Base-by-base conservation (phyloP, 2,797 vertebrate genomes). In the Antennarius maculatus region DNA sequence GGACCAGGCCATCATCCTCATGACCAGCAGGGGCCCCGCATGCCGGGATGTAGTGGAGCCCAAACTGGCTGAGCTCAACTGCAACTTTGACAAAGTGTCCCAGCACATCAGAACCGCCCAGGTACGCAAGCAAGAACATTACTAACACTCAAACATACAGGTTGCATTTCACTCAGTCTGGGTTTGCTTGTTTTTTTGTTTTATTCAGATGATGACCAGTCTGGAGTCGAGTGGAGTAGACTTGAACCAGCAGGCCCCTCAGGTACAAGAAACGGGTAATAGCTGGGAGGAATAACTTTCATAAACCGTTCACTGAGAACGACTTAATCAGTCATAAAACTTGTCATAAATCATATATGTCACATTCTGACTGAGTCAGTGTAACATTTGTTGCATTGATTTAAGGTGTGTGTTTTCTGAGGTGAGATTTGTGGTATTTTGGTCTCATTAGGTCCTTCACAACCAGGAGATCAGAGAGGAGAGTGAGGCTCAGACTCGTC, bases 21-120 rank as follows among this genome's bases (percentile, higher is more conserved):
- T 97, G 95, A 96, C 91, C 5, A 94, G 95, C 29, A 94, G 96
- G 14, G 97, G 97, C 0, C 88, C 93, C 0, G 91, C 95, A 0
- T 96, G 95, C 81, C 86, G 90, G 28, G 95, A 96, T 2, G 95
- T 98, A 1, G 95, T 99, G 51, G 95, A 99, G 70, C 96, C 97
- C n/a, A 99, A 98, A 76, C 88, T 99, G 79, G 84, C 93, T 0
- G 97, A 99, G 61, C 89, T 99, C 64, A 97, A 97, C 79, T 95
- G 95, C 53, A 97, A 97, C 89, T 99, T 98, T 55, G 95, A 97
- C 79, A 99, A 98, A 85, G 96, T 99, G 42, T 97, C 97, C 57
- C 95, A 97, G 46, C 97, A 98, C 86, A 97, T 99, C 84, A 95
- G 84, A 88, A 92, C 94, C 3, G 93, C 96, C 58, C 93, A 96